Base-by-base conservation (phyloP, 2,113 vertebrate species). In the Dipodomys spectabilis region DNA sequence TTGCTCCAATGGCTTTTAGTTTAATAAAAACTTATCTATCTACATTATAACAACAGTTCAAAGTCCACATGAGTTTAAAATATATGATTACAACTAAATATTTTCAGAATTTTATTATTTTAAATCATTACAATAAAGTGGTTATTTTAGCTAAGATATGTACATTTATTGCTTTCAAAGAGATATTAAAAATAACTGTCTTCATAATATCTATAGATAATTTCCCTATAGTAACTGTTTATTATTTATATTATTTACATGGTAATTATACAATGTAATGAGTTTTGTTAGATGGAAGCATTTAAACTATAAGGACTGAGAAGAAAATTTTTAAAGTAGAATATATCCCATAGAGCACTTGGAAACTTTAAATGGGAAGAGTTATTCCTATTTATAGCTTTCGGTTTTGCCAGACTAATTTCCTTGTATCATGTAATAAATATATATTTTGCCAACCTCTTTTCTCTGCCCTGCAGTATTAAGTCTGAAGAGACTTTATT, bases 401-500 rank as follows among this genome's bases (percentile, higher is more conserved):
- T 93, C 0, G 49, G 35, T 97, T 96, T 94, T 90, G 57, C 32
- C 60, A 10, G 93, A 57, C 11, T 91, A 18, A 0, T 69, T 95
- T 27, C 72, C 39, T 87, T 95, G 18, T 71, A 35, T 92, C 88
- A 82, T 82, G 73, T 49, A 95, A 96, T 92, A 93, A 95, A 97
- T 96, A 93, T 82, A 15, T 28, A 62, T 27, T 97, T 95, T 97
- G 32, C 39, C 68, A 87, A 25, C 12, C 67, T 95, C 44, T 10
- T 97, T 96, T 95, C 82, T 2, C 7, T 77, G 94, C 67, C 94
- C 92, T 97, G 69, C 78, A 86, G 94, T 82, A 83, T 93, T 73
- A 96, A 95, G 93, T 93, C 78, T 93, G 68, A 97, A 93, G 68
- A 86, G 81, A 90, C n/a, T 96, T 96, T 93, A 94, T 97, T 97